Base-by-base conservation (phyloP, 2,888 invertebrate genomes). In the Eubasilissa splendida region DNA sequence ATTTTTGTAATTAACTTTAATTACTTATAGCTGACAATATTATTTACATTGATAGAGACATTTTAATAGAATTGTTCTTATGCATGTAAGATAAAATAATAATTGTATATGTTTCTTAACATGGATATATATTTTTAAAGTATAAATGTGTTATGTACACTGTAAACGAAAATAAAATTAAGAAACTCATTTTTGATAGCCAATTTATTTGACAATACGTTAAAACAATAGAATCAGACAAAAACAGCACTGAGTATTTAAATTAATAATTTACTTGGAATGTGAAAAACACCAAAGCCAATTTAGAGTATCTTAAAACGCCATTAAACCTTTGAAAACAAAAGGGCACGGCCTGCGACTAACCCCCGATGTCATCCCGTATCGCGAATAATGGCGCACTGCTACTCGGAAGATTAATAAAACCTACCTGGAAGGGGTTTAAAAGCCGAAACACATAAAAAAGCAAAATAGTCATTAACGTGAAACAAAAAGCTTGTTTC, bases 401-500 rank as follows among this genome's bases (percentile, higher is more conserved):
- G 12, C 12, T 9, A 10, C 22, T 22, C 12, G 59, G n/a, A 74
- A 59, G 74, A 58, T 59, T 33, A 59, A 70, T 54, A 79, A 80
- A 82, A 80, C 76, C 73, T 76, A 78, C 80, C 82, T 77, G 80
- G 76, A 82, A 80, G 78, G 82, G 82, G 79, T 82, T 80, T 82
- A 82, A 82, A 82, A 82, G 82, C 80, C 76, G 80, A 82, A 79
- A 80, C 77, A 76, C 79, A 73, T 82, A 82, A 82, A 83, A 82
- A 83, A 79, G 77, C 81, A 77, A 81, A 81, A 83, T 63, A 78
- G 83, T 83, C 81, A 81, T 83, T 83, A 83, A 81, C 79, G 79
- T 83, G 79, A 83, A 81, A 83, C 80, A 83, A 83, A 83, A 83
- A 83, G 83, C 83, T 83, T 83, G 83, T 82, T 83, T 76, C 77